Conservation (phyloP, 2,113 vertebrate genomes). For the Engraulis encrasicolus region DNA sequence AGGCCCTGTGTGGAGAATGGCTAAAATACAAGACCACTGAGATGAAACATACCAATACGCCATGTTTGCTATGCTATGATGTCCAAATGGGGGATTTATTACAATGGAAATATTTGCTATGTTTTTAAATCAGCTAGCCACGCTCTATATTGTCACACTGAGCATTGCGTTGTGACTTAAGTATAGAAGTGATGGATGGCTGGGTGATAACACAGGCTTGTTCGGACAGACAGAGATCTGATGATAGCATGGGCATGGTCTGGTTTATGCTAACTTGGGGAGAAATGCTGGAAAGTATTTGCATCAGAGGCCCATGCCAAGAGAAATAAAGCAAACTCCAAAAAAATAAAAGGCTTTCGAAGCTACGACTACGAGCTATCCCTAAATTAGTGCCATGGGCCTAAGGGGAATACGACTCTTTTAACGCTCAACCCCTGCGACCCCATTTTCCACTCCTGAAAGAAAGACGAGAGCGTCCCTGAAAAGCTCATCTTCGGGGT, state of each 20-base stretch:
- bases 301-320: constrained; percentile 59
- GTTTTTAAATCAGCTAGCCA: not conserved
- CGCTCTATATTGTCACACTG: not conserved
- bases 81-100: not conserved
- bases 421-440: constrained; percentile 68
- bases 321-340: constrained; percentile 70
- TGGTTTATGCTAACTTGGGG: not conserved
- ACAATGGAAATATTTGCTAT: not conserved
- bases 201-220: not conserved
- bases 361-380: constrained; percentile 69
- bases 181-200: not conserved
- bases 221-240: not conserved
- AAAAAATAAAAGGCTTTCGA: constrained; percentile 63
- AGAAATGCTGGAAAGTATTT: constrained; percentile 19
- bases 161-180: not conserved
- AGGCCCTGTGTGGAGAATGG: not conserved
- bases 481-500: constrained; percentile 51
- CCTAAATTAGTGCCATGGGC: constrained; percentile 63
- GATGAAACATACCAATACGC: not conserved
- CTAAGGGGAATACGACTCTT: constrained; percentile 67
- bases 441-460: constrained; percentile 76
- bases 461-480: constrained; percentile 65
- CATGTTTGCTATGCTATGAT: not conserved
- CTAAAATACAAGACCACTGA: not conserved
- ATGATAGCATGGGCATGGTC: not conserved